Base-by-base conservation (phyloP, 30 jellyfish, hydroid and myxozoan species). In the Chironex yamaguchii region DNA sequence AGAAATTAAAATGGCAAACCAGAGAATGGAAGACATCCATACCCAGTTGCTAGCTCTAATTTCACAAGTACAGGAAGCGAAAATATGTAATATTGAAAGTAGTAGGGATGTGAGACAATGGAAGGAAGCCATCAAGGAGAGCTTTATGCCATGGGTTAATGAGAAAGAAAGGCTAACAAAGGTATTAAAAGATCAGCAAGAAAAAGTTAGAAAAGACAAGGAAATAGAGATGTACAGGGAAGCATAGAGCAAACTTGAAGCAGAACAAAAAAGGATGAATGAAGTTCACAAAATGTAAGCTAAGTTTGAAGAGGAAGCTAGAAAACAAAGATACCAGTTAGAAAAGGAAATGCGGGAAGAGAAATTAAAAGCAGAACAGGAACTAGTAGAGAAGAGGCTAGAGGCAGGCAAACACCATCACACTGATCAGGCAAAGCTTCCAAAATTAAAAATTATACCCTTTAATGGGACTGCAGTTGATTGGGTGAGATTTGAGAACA, bases 291-390 rank as follows among this genome's bases (percentile, higher is more conserved):
- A 70, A 21, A 66, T 34, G 48, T 48, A 70, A 70, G 32, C 84
- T 26, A 28, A 54, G 90, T 79, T 62, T 79, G 90, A 79, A 81
- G 81, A 79, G 42, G 32, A 27, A 34, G 49, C 52, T 79, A 79
- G 81, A 72, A 79, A 50, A 62, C 90, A 79, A 79, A 31, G 90
- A 68, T 79, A 32, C 14, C 74, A 79, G 62, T 72, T 79, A 79
- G 90, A 62, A 54, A 79, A 35, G 48, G 71, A 54, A 79, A 22
- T 34, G 36, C 36, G 81, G 90, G 82, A 79, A 35, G 72, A 79
- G 75, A 54, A 62, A 79, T 33, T 79, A 81, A 79, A 54, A 79
- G 90, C 90, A 79, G 90, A 79, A 68, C 90, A n/a, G 65, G 90
- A 79, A 58, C 62, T 79, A 25, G 81, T 79, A 79, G 90, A 79